Conservation (phyloP, 2,797 vertebrate species). For the Lates japonicus region DNA sequence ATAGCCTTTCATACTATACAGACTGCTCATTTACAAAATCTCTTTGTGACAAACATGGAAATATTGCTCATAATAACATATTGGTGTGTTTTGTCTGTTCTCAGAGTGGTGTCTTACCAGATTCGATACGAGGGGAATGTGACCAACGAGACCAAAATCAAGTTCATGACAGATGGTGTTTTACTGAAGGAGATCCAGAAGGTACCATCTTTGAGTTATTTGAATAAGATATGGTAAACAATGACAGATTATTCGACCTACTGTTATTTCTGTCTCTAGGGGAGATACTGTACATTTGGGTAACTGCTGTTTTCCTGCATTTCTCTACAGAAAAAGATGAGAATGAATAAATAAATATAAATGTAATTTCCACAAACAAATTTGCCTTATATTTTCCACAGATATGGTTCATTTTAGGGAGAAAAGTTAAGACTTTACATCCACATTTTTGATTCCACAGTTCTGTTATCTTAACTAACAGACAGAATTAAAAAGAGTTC, state of each 20-base stretch:
- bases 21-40: rapidly evolving
- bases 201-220: constrained; percentile 76
- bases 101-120: constrained; percentile 97
- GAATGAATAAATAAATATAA: neutral
- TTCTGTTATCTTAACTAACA: neutral
- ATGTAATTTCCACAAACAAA: neutral
- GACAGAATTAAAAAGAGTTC: neutral
- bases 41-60: neutral
- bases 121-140: constrained; percentile 97
- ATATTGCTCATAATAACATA: neutral
- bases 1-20: neutral
- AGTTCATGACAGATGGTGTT: constrained; percentile 99
- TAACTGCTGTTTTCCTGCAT: neutral
- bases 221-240: neutral
- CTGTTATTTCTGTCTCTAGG: neutral
- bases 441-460: neutral
- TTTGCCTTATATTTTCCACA: neutral
- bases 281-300: neutral
- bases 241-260: neutral
- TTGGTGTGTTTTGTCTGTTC: constrained; percentile 21
- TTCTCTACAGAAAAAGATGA: neutral
- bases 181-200: constrained; percentile 97
- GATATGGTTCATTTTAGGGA: neutral
- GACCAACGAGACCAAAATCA: constrained; percentile 93
- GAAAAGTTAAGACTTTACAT: neutral